These are phyloP conservation scores for Drosophila tropicalis DNA, from an alignment of 1,140 invertebrate species.

Conservation along the genomic window DNA sequence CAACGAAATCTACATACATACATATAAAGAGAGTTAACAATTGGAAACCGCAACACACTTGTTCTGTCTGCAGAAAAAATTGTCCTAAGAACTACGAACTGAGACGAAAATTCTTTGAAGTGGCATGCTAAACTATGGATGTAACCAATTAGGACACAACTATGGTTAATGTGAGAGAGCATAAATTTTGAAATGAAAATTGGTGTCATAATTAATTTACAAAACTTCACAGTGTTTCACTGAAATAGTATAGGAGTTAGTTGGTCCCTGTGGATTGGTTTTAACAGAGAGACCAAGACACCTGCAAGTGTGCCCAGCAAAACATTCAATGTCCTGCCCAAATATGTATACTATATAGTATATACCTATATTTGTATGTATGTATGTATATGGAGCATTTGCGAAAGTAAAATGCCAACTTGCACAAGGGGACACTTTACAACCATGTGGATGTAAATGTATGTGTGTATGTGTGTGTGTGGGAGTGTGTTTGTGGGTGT, in stretches of 20 bases:
- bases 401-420: conserved; percentile 30
- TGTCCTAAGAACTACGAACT: too few species aligned
- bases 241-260: too few species aligned
- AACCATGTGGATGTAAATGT: conserved; percentile 18
- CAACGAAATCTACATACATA: too few species aligned
- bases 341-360: conserved; percentile 13
- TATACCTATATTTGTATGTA: conserved; percentile 14
- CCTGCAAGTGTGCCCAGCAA: conserved; percentile 26
- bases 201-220: too few species aligned
- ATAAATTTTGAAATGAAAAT: too few species aligned
- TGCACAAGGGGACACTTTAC: conserved; percentile 67
- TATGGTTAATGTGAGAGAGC: too few species aligned
- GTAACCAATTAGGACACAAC: too few species aligned
- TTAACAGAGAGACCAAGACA: conserved; percentile 44
- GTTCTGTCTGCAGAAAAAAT: too few species aligned
- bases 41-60: background rate
- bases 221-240: too few species aligned
- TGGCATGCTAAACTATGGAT: too few species aligned
- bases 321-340: conserved; percentile 54
- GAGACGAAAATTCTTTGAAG: too few species aligned
- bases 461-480: conserved; percentile 10
- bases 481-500: background rate
- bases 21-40: background rate
- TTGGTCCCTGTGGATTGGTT: background rate
- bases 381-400: conserved; percentile 14